Evolutionary conservation across 2,113 vertebrate species (phyloP).

Genomic region (Hydrolagus affinis): DNA sequence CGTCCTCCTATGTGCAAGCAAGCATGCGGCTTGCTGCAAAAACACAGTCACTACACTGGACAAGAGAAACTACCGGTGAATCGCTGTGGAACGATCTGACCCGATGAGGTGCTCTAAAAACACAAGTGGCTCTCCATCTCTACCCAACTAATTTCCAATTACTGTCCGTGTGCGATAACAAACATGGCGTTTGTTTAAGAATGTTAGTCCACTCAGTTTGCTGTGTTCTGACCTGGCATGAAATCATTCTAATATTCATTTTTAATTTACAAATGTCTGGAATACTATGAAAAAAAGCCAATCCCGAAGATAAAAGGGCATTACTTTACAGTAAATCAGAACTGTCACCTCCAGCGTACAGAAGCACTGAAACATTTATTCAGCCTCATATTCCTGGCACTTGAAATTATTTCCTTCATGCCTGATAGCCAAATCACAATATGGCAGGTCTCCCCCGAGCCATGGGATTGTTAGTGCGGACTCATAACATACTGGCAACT

Average conservation of each 20-base stretch:
- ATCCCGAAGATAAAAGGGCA: slow-evolving; percentile 89
- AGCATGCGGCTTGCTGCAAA: no score
- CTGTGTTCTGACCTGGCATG: slow-evolving; percentile 2
- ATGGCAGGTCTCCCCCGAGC: slow-evolving; percentile 98
- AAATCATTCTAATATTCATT: slow-evolving; percentile 29
- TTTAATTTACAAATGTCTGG: slow-evolving; percentile 32
- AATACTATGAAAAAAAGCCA: slow-evolving; percentile 39
- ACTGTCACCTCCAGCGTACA: slow-evolving; percentile 98
- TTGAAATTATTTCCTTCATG: slow-evolving; percentile 99
- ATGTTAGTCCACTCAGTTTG: not conserved
- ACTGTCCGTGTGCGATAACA: not conserved
- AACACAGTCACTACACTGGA: no score
- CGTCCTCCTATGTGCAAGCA: not conserved
- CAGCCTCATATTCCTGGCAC: slow-evolving; percentile 98
- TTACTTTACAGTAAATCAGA: slow-evolving; percentile 99
- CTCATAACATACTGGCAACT: slow-evolving; percentile 99
- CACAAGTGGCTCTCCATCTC: no score
- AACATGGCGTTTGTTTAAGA: slow-evolving; percentile 17
- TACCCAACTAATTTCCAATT: not conserved
- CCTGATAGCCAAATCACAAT: slow-evolving; percentile 99
- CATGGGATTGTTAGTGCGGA: slow-evolving; percentile 95
- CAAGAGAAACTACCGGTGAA: no score
- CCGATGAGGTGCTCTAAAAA: no score
- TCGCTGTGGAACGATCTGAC: no score
- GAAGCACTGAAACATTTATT: slow-evolving; percentile 97